These are phyloP conservation scores for Megaustenia siamemsis DNA, from an alignment of 2,888 invertebrate genomes.

Conservation along the genomic window DNA sequence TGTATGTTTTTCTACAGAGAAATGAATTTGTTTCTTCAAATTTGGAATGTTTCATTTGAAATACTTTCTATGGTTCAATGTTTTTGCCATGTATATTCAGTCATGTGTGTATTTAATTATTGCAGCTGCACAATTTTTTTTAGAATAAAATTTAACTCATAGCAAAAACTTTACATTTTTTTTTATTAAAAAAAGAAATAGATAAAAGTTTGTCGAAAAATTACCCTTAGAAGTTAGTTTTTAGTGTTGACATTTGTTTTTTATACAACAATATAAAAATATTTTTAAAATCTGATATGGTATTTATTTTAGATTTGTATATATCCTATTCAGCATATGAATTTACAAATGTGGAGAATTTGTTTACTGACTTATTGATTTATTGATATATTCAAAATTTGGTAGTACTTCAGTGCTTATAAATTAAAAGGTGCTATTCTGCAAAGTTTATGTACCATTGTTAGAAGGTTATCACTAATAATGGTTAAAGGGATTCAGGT, in stretches of 20 bases:
- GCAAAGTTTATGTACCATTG: too few relatives aligned
- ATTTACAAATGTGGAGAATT: too few relatives aligned
- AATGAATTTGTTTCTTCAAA: neutral
- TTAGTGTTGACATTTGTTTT: neutral
- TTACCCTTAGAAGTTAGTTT: neutral
- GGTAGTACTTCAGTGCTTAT: too few relatives aligned
- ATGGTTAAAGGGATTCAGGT: too few relatives aligned
- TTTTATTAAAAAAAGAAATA: conserved; percentile 34
- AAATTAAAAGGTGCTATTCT: too few relatives aligned
- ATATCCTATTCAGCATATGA: too few relatives aligned
- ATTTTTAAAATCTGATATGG: too few relatives aligned
- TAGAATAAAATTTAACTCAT: neutral
- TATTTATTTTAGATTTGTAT: too few relatives aligned
- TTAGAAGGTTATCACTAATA: too few relatives aligned
- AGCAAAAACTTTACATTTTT: neutral
- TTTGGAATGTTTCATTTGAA: conserved; percentile 2
- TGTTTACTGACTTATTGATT: too few relatives aligned
- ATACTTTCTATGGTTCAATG: neutral
- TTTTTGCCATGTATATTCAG: neutral
- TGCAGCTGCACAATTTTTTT: neutral
- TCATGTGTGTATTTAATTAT: neutral
- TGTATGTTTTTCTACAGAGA: neutral
- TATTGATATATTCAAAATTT: too few relatives aligned
- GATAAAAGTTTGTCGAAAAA: conserved; percentile 16
- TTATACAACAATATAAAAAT: too few relatives aligned